Percentiles rank a stretch among this genome's conserved stretches.
Conservation (phyloP, 2,888 invertebrate genomes). For the Luffia ferchaultella region DNA sequence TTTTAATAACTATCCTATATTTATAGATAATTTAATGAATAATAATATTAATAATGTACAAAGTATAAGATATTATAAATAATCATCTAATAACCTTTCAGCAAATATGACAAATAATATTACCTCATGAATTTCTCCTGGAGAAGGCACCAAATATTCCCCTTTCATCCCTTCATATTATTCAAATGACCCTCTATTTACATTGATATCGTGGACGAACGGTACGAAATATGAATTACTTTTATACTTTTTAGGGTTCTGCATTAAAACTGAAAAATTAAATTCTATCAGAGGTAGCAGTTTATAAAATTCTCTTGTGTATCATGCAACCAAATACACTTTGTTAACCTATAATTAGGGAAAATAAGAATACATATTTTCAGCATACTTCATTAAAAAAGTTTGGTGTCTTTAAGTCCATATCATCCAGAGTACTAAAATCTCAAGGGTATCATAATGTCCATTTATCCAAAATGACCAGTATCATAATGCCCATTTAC, state of each 20-base stretch:
- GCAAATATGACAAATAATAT: background rate
- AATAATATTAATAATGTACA: too few relatives aligned
- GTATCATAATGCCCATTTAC: too few relatives aligned
- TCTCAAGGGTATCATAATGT: too few relatives aligned
- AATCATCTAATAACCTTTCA: too few relatives aligned
- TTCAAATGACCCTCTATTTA: background rate
- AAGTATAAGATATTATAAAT: too few relatives aligned
- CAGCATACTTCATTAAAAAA: background rate
- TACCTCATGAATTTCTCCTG: background rate
- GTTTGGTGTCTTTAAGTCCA: background rate
- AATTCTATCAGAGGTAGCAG: background rate
- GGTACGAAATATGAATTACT: background rate
- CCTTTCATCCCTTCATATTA: background rate
- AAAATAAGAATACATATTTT: background rate
- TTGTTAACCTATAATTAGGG: background rate
- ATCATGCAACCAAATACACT: background rate
- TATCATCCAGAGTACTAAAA: too few relatives aligned
- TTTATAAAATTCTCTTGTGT: background rate
- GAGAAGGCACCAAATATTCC: background rate
- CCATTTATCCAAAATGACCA: too few relatives aligned
- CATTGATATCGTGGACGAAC: background rate
- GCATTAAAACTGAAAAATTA: background rate
- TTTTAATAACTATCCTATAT: too few relatives aligned
- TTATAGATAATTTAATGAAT: too few relatives aligned
- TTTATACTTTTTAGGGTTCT: background rate